A percentile compares a stretch with the other conserved stretches of the same genome.
These are phyloP conservation scores for Centrocercus urophasianus DNA, from an alignment of 2,113 vertebrate species.

Conservation along the genomic window DNA sequence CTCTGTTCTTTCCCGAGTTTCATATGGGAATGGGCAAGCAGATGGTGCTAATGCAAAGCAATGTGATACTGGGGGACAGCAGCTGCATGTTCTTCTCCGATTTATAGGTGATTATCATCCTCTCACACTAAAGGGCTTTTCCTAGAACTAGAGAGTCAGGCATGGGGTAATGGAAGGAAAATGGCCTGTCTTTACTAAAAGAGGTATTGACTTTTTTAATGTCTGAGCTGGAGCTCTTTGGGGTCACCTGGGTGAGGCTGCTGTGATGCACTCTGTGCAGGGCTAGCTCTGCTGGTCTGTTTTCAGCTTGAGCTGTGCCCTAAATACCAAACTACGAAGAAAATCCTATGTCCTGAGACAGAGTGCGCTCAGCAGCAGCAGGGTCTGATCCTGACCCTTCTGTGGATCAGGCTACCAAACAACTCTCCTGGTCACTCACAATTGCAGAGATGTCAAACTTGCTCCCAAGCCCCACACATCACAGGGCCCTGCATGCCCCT, in stretches of 20 bases:
- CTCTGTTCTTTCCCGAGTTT: background rate
- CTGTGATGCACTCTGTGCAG: background rate
- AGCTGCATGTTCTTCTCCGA: background rate
- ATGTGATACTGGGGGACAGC: background rate
- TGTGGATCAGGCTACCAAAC: background rate
- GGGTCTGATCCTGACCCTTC: background rate
- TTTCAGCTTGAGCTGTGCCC: background rate
- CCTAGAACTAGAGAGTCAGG: background rate
- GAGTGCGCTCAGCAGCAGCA: background rate
- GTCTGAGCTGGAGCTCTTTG: background rate
- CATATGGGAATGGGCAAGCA: fast-evolving
- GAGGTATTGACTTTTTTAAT: slow-evolving; percentile 53
- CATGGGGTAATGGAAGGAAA: background rate
- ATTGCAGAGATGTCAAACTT: background rate
- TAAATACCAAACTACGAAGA: background rate
- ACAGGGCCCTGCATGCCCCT: background rate
- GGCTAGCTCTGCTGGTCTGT: background rate
- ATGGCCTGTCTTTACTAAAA: slow-evolving; percentile 12
- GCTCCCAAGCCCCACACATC: background rate
- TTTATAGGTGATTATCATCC: background rate
- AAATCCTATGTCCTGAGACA: background rate
- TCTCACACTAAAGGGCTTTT: background rate
- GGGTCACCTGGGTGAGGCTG: background rate
- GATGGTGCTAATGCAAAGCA: background rate
- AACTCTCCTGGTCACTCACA: background rate